A percentile compares a stretch with the other conserved stretches of the same genome.
phyloP scores from a whole-genome alignment of 2,888 invertebrate species.

The Apamea epomidion region DNA sequence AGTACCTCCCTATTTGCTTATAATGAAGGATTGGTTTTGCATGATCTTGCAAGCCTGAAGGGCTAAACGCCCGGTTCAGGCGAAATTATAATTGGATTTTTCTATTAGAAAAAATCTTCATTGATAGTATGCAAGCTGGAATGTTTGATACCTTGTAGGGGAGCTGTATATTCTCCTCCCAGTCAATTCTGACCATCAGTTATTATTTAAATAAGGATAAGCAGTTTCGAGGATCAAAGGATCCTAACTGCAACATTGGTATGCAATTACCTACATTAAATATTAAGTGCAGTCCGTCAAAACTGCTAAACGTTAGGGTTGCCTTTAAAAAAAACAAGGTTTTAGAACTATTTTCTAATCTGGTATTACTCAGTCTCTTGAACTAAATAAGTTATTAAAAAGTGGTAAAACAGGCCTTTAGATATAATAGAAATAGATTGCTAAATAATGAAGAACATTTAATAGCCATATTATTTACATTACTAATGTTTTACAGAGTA shows the following conservation, averaged over 20 bases:
- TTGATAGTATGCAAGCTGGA: constrained; percentile 50
- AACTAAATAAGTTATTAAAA: constrained; percentile 52
- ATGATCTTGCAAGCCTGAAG: constrained; percentile 37
- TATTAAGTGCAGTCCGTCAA: neutral
- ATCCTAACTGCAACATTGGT: neutral
- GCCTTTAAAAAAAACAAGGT: constrained; percentile 2
- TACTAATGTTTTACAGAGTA: constrained; percentile 64
- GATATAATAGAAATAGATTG: constrained; percentile 55
- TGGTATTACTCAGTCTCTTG: constrained; percentile 53
- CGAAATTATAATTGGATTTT: constrained; percentile 63
- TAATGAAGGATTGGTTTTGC: neutral
- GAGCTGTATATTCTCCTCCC: neutral
- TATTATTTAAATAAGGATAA: neutral
- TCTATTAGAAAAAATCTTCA: constrained; percentile 63
- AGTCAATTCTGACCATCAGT: neutral
- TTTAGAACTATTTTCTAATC: constrained; percentile 14
- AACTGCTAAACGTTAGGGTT: neutral
- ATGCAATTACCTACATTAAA: neutral
- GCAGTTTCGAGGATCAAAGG: neutral
- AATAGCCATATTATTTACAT: constrained; percentile 84
- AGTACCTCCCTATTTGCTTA: neutral
- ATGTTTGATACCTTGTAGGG: neutral
- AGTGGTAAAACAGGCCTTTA: constrained; percentile 60
- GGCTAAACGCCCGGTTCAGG: constrained; percentile 15
- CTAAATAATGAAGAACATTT: constrained; percentile 69